Conservation (phyloP, 2,797 vertebrate species). For the Malacoctenus gilli region DNA sequence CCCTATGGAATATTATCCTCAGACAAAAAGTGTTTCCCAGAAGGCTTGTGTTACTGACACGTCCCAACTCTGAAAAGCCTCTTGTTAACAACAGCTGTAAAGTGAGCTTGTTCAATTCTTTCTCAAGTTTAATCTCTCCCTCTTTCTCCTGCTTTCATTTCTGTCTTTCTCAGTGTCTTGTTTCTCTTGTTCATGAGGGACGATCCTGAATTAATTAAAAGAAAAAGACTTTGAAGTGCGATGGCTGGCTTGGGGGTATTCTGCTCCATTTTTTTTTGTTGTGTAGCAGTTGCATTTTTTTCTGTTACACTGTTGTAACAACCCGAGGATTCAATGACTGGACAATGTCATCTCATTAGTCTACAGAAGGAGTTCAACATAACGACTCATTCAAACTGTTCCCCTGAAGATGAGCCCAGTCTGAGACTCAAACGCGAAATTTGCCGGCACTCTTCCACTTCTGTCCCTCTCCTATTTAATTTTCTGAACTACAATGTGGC, state of each 20-base stretch:
- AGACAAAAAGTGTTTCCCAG: constrained; percentile 75
- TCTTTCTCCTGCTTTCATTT: constrained; percentile 53
- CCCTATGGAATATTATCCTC: constrained; percentile 73
- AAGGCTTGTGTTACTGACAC: constrained; percentile 77
- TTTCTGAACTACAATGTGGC: constrained; percentile 25
- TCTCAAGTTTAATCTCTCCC: constrained; percentile 61
- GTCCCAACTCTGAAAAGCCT: constrained; percentile 66
- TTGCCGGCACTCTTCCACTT: not conserved
- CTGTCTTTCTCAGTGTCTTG: constrained; percentile 42
- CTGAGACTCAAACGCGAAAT: not conserved
- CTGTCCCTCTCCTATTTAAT: not conserved
- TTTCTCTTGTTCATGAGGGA: constrained; percentile 43
- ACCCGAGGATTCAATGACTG: constrained; percentile 27
- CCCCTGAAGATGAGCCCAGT: not conserved
- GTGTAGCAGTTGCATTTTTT: constrained; percentile 15
- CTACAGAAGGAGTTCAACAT: constrained; percentile 9
- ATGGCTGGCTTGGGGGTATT: constrained; percentile 48
- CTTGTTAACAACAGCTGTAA: constrained; percentile 75
- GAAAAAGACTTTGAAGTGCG: constrained; percentile 66
- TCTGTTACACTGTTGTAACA: constrained; percentile 14
- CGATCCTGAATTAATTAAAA: constrained; percentile 62
- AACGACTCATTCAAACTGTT: not conserved
- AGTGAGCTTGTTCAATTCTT: constrained; percentile 65
- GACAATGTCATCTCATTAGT: constrained; percentile 29
- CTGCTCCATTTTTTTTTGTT: constrained; percentile 45